Percentiles rank a stretch among this genome's conserved stretches.
Evolutionary conservation across 1,140 invertebrate genomes (phyloP).

Genomic region (Atta cephalotes): DNA sequence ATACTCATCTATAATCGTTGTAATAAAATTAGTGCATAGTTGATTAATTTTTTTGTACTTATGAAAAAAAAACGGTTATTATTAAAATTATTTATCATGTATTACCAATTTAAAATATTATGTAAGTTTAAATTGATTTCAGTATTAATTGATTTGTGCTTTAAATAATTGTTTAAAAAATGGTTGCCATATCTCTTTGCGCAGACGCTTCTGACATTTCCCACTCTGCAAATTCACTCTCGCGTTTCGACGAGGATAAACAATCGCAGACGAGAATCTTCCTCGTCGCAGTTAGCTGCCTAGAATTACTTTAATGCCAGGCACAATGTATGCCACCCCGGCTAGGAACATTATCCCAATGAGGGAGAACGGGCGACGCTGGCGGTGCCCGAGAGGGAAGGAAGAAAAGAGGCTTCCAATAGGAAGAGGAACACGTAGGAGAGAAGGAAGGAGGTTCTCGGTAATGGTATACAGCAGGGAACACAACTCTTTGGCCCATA

Average conservation of each 20-base stretch:
- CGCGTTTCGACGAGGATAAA: constrained; percentile 63
- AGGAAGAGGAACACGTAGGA: constrained; percentile 49
- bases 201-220: background rate
- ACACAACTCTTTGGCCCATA: constrained; percentile 83
- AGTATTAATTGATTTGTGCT: background rate
- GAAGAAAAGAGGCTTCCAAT: constrained; percentile 54
- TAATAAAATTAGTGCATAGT: background rate
- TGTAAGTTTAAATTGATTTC: background rate
- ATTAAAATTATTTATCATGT: background rate
- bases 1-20: background rate
- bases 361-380: constrained; percentile 41
- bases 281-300: constrained; percentile 66
- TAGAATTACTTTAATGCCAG: constrained; percentile 74
- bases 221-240: constrained; percentile 49
- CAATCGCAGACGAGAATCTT: constrained; percentile 65
- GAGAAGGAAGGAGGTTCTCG: constrained; percentile 47
- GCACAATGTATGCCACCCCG: constrained; percentile 72
- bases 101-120: constrained; percentile 4
- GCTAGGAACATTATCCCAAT: constrained; percentile 71
- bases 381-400: constrained; percentile 27
- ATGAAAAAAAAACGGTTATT: background rate
- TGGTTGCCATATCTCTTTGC: background rate
- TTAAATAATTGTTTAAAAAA: constrained; percentile 21
- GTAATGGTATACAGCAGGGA: constrained; percentile 74
- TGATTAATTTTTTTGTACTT: background rate